These are phyloP conservation scores for Bucco capensis DNA, from an alignment of 2,113 vertebrate genomes.

Conservation along the genomic window DNA sequence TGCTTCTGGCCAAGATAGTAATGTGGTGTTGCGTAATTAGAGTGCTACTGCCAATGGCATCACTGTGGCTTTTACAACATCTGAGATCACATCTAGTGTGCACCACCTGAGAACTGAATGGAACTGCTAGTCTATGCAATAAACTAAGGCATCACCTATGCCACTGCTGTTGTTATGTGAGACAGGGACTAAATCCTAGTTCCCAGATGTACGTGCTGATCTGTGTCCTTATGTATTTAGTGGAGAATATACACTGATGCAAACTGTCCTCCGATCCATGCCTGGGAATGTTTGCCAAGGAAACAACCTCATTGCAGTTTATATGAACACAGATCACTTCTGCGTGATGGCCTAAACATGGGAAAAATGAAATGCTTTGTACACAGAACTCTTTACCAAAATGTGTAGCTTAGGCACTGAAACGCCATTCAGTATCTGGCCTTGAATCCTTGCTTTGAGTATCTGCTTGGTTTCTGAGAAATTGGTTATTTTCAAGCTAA, in stretches of 20 bases:
- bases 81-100: background rate
- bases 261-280: background rate
- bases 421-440: background rate
- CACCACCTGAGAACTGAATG: background rate
- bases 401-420: background rate
- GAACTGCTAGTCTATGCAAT: background rate
- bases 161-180: background rate
- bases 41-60: background rate
- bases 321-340: background rate
- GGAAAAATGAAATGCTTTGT: background rate
- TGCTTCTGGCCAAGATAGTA: background rate
- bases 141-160: background rate
- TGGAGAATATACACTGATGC: background rate
- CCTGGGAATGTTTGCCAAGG: background rate
- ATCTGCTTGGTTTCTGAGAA: background rate
- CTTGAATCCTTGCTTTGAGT: background rate
- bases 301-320: background rate
- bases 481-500: slow-evolving; percentile 10
- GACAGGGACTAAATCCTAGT: background rate
- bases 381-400: background rate
- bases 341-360: background rate
- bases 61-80: no score
- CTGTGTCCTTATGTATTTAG: background rate
- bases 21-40: background rate
- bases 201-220: background rate